Conservation (phyloP, 2,113 vertebrate species). For the Pampusana beccarii region DNA sequence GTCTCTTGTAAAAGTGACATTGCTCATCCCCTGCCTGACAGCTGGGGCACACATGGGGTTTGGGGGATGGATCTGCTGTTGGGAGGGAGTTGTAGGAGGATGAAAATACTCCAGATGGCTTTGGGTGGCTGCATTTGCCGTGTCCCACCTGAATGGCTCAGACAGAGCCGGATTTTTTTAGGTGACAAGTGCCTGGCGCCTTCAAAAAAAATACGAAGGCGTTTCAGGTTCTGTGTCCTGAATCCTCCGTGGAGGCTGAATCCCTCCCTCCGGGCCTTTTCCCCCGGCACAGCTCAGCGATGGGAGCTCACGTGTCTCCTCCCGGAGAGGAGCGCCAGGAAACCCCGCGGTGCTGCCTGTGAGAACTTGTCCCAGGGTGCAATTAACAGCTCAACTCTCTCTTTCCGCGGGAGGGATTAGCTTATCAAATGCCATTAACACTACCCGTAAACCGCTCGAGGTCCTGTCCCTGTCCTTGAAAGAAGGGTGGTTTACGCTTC, state of each 20-base stretch:
- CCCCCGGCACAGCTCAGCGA: fast-evolving
- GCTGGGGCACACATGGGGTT: neutral
- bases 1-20: neutral
- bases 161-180: neutral
- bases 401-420: neutral
- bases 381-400: neutral
- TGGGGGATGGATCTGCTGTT: neutral
- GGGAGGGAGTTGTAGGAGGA: neutral
- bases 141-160: neutral
- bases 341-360: neutral
- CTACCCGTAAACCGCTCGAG: fast-evolving
- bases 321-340: neutral
- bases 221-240: fast-evolving
- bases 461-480: neutral
- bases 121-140: fast-evolving
- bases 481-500: neutral
- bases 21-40: neutral
- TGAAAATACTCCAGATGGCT: neutral
- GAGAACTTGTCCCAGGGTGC: fast-evolving
- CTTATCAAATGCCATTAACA: neutral
- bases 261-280: fast-evolving
- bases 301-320: neutral
- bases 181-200: too few species aligned
- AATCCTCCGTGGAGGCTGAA: fast-evolving
- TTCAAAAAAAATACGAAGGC: neutral